These are phyloP conservation scores for Lates japonicus DNA, from an alignment of 2,797 vertebrate genomes.

Conservation along the genomic window DNA sequence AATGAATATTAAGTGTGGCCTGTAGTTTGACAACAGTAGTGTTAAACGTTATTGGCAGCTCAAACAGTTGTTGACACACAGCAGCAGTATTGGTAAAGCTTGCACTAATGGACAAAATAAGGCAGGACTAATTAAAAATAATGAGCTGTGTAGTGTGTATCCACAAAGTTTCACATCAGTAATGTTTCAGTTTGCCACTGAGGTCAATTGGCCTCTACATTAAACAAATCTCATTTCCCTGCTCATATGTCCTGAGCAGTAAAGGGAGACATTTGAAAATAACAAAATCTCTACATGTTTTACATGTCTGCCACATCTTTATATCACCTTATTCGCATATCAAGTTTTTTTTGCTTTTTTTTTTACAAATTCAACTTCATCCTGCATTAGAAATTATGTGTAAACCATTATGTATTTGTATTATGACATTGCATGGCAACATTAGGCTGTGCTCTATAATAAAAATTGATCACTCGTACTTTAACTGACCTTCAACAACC, in stretches of 20 bases:
- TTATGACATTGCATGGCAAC: no score
- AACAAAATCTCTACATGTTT: neutral
- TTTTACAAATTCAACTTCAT: no score
- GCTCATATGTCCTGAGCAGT: neutral
- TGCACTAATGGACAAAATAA: constrained; percentile 21
- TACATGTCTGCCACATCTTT: neutral
- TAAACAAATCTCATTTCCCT: neutral
- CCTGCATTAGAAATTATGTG: neutral
- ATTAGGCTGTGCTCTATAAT: neutral
- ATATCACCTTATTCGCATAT: neutral
- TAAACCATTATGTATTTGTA: no score
- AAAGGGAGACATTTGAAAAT: neutral
- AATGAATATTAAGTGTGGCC: neutral
- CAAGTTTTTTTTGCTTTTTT: no score
- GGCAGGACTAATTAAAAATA: constrained; percentile 24
- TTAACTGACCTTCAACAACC: neutral
- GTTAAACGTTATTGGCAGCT: constrained; percentile 23
- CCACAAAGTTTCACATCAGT: constrained; percentile 3
- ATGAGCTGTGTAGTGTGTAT: constrained; percentile 10
- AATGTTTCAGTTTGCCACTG: neutral
- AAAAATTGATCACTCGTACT: neutral
- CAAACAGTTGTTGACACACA: constrained; percentile 7
- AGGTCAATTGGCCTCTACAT: neutral
- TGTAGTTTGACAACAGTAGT: constrained; percentile 13
- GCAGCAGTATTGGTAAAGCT: neutral